A percentile compares a stretch with the other conserved stretches of the same genome.
phyloP scores from a whole-genome alignment of 2,888 invertebrate species.

The Campopleginae sp. region DNA sequence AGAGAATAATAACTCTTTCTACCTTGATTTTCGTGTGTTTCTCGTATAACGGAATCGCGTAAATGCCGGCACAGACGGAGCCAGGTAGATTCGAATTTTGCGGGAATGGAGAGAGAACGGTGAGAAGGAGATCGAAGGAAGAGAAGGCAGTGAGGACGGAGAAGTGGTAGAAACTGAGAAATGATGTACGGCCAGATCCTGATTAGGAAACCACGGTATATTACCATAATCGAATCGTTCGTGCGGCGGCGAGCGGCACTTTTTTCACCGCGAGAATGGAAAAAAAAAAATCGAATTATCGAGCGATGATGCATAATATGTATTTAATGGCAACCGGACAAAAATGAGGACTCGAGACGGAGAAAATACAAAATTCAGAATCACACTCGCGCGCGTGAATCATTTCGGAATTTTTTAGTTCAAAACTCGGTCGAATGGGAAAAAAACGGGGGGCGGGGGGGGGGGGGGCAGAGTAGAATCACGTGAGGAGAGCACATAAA shows the following conservation, averaged over 20 bases:
- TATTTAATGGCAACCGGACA: conserved; percentile 50
- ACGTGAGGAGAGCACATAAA: neutral
- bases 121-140: neutral
- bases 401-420: conserved; percentile 45
- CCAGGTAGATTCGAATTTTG: neutral
- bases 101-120: neutral
- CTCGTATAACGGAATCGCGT: conserved; percentile 63
- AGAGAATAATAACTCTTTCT: conserved; percentile 63
- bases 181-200: conserved; percentile 67
- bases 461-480: conserved; percentile 8
- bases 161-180: conserved; percentile 53
- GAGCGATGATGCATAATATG: conserved; percentile 55
- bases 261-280: conserved; percentile 31
- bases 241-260: conserved; percentile 48
- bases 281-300: conserved; percentile 20
- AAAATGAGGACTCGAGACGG: conserved; percentile 42
- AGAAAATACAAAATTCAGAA: conserved; percentile 17
- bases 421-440: neutral
- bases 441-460: conserved; percentile 45
- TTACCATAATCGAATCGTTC: conserved; percentile 67
- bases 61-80: conserved; percentile 30
- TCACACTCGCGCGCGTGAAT: conserved; percentile 9
- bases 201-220: conserved; percentile 66
- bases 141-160: neutral
- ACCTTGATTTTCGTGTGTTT: conserved; percentile 61